Evolutionary conservation across 2,113 vertebrate genomes (phyloP), one percentile per base, ranked within the genome.

Genomic region (Halichoeres trimaculatus): DNA sequence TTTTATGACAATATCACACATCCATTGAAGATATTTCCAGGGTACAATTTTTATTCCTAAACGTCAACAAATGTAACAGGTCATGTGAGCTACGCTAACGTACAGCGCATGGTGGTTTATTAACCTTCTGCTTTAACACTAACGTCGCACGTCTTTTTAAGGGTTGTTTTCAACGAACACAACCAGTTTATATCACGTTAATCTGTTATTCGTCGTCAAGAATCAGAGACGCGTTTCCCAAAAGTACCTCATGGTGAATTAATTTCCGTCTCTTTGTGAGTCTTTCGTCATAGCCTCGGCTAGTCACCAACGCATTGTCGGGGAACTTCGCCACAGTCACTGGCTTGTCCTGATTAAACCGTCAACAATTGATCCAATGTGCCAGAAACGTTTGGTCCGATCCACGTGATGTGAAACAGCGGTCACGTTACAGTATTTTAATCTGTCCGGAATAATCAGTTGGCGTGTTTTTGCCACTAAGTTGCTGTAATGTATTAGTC

Each of bases 21-120:
- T n/a, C n/a, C n/a, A 16, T 30, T 22, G 34, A 12, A 4, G 12
- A 1, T 36, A 0, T 58, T n/a, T 1, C 23, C 1, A 5, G 1
- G 14, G 11, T 23, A 0, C 1, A 3, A 24, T 56, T 17, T 57
- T 23, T 13, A 26, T 23, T 52, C 11, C 4, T 8, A 23, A 41
- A 19, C 8, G 13, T 38, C 45, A 23, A 11, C 16, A 16, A 17
- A 30, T 73, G n/a, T 16, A 58, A 0, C 36, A 0, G 17, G 16
- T 74, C 78, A 65, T 41, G 22, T 52, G 66, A 55, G 38, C 9
- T 11, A 22, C 34, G n/a, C 23, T 58, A 41, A 84, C 61, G 3
- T 14, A 19, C 13, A 53, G 24, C 38, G 13, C n/a, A 19, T 19
- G n/a, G 34, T 23, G 40, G 2, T 5, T 20, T 3, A 4, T 1